These are phyloP conservation scores for Seriola rivoliana DNA, from an alignment of 2,113 vertebrate genomes.

Conservation along the genomic window DNA sequence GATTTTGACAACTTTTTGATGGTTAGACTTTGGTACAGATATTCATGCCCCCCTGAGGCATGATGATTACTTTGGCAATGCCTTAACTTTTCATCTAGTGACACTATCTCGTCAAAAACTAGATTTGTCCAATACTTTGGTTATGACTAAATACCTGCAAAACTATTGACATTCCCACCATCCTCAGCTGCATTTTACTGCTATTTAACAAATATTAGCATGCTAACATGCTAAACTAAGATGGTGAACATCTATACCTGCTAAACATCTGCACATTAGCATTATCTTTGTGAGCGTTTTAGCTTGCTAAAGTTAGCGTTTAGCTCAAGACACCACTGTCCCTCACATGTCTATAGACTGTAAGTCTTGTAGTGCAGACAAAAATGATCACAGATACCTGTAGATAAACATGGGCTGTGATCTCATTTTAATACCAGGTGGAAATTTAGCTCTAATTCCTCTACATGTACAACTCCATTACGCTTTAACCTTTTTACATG, in stretches of 20 bases:
- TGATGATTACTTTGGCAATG: background rate
- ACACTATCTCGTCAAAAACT: background rate
- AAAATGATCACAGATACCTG: background rate
- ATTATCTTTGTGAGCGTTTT: background rate
- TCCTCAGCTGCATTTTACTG: background rate
- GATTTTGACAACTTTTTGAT: too few species aligned
- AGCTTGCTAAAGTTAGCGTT: background rate
- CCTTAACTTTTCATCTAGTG: background rate
- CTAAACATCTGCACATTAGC: background rate
- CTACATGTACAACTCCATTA: background rate
- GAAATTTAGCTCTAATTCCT: conserved; percentile 17
- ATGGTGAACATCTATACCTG: too few species aligned
- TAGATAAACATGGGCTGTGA: background rate
- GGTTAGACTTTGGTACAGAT: too few species aligned
- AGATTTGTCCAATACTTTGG: background rate
- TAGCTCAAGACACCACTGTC: too few species aligned
- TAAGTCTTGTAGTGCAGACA: background rate
- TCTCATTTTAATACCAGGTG: conserved; percentile 6
- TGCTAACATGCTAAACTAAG: background rate
- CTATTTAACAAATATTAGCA: background rate
- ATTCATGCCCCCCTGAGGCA: too few species aligned
- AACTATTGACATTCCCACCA: background rate
- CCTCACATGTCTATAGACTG: too few species aligned
- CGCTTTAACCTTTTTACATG: background rate
- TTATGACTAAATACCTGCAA: background rate